Conservation (phyloP, 2,797 vertebrate species). For the Channallabes apus region DNA sequence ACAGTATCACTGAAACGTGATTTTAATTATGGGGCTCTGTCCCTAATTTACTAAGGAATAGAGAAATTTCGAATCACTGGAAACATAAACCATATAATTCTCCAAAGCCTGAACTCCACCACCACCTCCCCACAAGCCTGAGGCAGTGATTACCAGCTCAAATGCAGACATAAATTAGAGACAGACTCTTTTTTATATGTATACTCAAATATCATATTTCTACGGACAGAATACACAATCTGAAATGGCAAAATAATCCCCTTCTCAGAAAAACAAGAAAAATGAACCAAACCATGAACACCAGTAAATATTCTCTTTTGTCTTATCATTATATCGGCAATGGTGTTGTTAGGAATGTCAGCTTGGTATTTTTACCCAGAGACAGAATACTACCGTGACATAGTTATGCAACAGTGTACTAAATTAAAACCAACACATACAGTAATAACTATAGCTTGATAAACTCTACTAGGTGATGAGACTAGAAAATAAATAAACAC, state of each 20-base stretch:
- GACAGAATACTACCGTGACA: background rate
- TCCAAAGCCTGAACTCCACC: constrained; percentile 58
- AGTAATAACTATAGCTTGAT: background rate
- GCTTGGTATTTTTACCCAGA: background rate
- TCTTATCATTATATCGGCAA: background rate
- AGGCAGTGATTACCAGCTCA: constrained; percentile 77
- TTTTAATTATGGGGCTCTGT: constrained; percentile 57
- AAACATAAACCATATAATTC: constrained; percentile 62
- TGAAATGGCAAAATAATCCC: constrained; percentile 41
- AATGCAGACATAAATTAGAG: constrained; percentile 73
- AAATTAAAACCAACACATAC: background rate
- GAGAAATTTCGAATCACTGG: constrained; percentile 55
- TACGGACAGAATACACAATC: constrained; percentile 39
- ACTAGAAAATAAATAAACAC: background rate
- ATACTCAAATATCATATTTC: constrained; percentile 44
- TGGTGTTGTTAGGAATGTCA: background rate
- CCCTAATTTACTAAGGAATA: constrained; percentile 56
- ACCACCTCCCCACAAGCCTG: constrained; percentile 69
- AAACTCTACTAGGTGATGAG: background rate
- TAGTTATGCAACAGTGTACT: background rate
- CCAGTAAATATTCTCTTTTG: constrained; percentile 8
- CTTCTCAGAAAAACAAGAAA: constrained; percentile 23
- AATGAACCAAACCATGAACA: constrained; percentile 4
- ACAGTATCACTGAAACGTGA: constrained; percentile 50
- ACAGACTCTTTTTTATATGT: constrained; percentile 55